Evolutionary conservation across 2,888 invertebrate genomes (phyloP).

Genomic region (Drosophila lutescens): DNA sequence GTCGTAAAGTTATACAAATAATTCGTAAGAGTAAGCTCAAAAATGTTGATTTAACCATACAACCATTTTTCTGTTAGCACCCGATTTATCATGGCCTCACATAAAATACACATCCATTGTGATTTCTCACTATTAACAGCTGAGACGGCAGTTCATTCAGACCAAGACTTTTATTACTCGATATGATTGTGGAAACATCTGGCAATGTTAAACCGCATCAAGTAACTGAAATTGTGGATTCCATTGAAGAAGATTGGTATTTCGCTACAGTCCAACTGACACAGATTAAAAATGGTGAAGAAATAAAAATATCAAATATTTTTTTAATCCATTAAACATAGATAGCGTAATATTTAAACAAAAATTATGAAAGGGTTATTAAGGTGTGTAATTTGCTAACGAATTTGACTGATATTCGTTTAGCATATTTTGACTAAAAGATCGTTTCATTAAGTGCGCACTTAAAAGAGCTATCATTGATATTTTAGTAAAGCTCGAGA

Average conservation of each 20-base stretch:
- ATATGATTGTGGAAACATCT: constrained; percentile 1
- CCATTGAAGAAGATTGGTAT: not conserved
- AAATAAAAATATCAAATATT: not conserved
- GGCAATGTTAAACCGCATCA: not conserved
- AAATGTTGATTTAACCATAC: not conserved
- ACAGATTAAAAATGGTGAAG: not conserved
- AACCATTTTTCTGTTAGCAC: not conserved
- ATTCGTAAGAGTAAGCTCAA: too few relatives aligned
- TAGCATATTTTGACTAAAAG: too few relatives aligned
- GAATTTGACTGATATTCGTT: not conserved
- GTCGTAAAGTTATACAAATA: not conserved
- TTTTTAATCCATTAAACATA: too few relatives aligned
- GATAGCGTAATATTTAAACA: too few relatives aligned
- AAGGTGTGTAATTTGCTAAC: too few relatives aligned
- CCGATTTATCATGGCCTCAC: constrained; percentile 1
- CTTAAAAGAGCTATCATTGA: not conserved
- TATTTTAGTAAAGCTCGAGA: not conserved
- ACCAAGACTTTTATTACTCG: constrained; percentile 4
- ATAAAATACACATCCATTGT: constrained; percentile 2
- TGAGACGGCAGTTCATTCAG: not conserved
- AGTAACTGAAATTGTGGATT: not conserved
- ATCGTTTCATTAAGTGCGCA: not conserved
- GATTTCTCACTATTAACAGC: not conserved
- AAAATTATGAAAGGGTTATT: too few relatives aligned
- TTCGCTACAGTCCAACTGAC: not conserved